Conservation (phyloP, 2,888 invertebrate genomes). For the Zhengitettix transpicula region DNA sequence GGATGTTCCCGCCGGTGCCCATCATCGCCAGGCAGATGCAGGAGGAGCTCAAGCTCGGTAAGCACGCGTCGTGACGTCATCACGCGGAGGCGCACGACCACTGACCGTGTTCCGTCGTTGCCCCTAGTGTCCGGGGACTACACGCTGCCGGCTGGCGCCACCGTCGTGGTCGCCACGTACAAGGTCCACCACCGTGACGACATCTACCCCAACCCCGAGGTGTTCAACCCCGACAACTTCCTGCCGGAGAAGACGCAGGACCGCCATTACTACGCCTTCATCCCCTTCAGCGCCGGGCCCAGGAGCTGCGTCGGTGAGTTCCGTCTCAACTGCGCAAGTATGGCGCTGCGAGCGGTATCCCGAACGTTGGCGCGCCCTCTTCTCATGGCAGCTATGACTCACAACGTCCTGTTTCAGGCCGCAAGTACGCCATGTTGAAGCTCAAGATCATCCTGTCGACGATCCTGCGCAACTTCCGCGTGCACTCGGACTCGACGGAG, state of each 20-base stretch:
- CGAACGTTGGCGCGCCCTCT: not conserved
- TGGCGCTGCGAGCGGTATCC: not conserved
- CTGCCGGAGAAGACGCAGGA: slow-evolving; percentile 59
- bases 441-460: slow-evolving; percentile 61
- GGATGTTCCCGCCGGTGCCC: slow-evolving; percentile 67
- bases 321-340: not conserved
- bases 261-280: slow-evolving; percentile 65
- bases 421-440: slow-evolving; percentile 67
- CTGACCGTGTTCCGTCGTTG: too few relatives aligned
- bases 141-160: slow-evolving; percentile 49
- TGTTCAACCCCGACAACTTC: slow-evolving; percentile 74
- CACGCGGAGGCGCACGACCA: too few relatives aligned
- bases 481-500: slow-evolving; percentile 48
- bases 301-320: slow-evolving; percentile 58
- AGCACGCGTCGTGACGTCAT: slow-evolving; percentile 15
- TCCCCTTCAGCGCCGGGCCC: slow-evolving; percentile 71
- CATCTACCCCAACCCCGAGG: slow-evolving; percentile 57
- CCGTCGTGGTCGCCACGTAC: slow-evolving; percentile 47
- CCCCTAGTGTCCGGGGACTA: slow-evolving; percentile 48
- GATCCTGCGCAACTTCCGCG: slow-evolving; percentile 52
- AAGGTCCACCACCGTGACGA: slow-evolving; percentile 53
- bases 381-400: not conserved
- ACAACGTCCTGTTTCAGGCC: too few relatives aligned
- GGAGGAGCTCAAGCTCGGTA: slow-evolving; percentile 52
- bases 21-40: slow-evolving; percentile 55